Base-by-base conservation (phyloP, 2,113 vertebrate genomes). In the Bufo bufo region DNA sequence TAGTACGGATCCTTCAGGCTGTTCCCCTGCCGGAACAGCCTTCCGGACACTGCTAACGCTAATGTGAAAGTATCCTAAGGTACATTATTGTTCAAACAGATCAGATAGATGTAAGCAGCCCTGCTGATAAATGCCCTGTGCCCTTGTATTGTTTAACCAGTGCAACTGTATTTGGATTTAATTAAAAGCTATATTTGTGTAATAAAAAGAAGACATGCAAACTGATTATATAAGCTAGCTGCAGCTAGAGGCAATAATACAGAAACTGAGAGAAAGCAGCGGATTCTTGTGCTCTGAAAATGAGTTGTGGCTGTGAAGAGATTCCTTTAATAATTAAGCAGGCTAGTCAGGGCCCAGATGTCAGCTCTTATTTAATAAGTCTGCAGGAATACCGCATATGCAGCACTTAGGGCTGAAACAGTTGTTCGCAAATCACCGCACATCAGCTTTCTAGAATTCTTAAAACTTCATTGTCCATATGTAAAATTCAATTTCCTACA, bases 281-380 rank as follows among this genome's bases (percentile, higher is more conserved):
- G 12, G 56, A 77, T 63, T 86, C 47, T 84, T 88, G 2, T 69
- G 17, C 59, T 65, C 56, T 33, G 33, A 63, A 84, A 82, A 83
- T 63, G 81, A 84, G 71, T 84, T 88, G 58, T 78, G 72, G 43
- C 80, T 83, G 79, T 52, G 80, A 65, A 23, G 78, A 77, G 81
- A 86, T 69, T 69, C 16, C 89, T 52, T 93, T 91, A 93, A 93
- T 93, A 93, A 93, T 93, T 92, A 90, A 93, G 89, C 91, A 92
- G 91, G 90, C 69, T 3, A 14, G 59, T 79, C 79, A 33, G 23
- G 88, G 91, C 91, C 90, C 89, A 71, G 91, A 86, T 91, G 92
- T 90, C 92, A 89, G 92, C 90, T 91, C 91, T 90, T 92, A 91
- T 92, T 92, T 92, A 92, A 93, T 91, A 89, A 92, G 91, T 88